These are phyloP conservation scores for Cheilosia grossa DNA, from an alignment of 2,888 invertebrate genomes.

Conservation along the genomic window DNA sequence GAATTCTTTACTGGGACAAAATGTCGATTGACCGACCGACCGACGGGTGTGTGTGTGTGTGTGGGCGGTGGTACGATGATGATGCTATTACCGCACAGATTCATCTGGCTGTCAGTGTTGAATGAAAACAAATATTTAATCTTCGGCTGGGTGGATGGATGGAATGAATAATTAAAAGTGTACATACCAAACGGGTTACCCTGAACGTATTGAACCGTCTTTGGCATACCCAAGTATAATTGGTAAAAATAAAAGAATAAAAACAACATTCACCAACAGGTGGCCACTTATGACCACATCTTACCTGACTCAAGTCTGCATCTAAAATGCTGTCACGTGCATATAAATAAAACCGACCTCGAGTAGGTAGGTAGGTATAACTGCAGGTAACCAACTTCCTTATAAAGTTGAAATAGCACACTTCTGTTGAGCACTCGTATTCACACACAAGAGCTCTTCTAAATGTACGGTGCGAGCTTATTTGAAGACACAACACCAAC, in stretches of 20 bases:
- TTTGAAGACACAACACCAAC: slow-evolving; percentile 25
- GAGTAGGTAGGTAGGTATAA: no score
- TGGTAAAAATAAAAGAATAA: no score
- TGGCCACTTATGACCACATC: no score
- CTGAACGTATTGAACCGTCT: no score
- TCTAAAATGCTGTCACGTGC: no score
- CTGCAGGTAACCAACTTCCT: neutral
- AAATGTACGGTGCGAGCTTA: slow-evolving; percentile 4
- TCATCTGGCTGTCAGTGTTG: slow-evolving; percentile 4
- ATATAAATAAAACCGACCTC: neutral
- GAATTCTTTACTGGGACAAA: slow-evolving; percentile 62
- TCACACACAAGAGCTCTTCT: slow-evolving; percentile 12
- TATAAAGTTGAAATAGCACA: slow-evolving; percentile 25
- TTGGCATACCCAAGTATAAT: no score
- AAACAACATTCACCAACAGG: no score
- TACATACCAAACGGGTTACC: no score
- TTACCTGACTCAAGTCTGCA: no score
- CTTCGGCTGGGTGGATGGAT: neutral
- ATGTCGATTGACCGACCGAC: slow-evolving; percentile 41
- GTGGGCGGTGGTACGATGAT: slow-evolving; percentile 2
- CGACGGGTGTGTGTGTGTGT: neutral
- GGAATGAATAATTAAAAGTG: neutral
- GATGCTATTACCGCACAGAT: slow-evolving; percentile 14
- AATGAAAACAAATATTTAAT: slow-evolving; percentile 23
- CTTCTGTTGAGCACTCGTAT: slow-evolving; percentile 6